Evolutionary conservation across 1,140 invertebrate species (phyloP), one percentile per base, ranked within the genome.

Genomic region (Danaus melanippus): DNA sequence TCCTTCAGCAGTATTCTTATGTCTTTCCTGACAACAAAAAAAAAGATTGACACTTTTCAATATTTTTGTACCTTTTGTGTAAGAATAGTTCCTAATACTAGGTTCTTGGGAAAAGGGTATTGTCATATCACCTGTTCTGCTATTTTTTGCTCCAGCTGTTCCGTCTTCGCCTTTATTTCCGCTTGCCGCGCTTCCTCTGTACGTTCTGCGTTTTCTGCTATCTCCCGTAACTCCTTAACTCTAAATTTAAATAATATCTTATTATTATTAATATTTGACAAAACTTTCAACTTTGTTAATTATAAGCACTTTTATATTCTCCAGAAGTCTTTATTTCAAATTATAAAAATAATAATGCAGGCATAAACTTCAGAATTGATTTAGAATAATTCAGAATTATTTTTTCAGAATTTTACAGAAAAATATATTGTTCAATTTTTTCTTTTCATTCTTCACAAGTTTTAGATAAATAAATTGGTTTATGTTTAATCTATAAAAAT

Each of bases 141-240:
- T 70, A 84, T 62, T 71, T 82, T 81, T 70, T 72, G 71, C 67
- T 75, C 68, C 12, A 86, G 71, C 7, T 49, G 53, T 40, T 76
- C 74, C 12, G 53, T 40, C 43, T 69, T 74, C 12, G 66, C 42
- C 1, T 52, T 58, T 41, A 69, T 64, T 48, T 77, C 72, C 0
- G 57, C 59, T 21, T 64, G 62, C 0, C 66, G 68, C 1, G 44
- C 45, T 8, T 64, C 62, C 0, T 64, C 66, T 7, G 56, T 57
- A 2, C 50, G 59, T 17, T 78, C 74, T 2, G 74, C 67, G 5
- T 45, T 32, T 9, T 72, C 68, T 7, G 67, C 66, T 53, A 71
- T 69, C 10, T 82, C 79, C 10, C 68, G 67, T 17, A 86, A 66
- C 54, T 85, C 82, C 49, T 76, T 82, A 1, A 85, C 79, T 55